Base-by-base conservation (phyloP, 2,888 invertebrate species). In the Parnassius smintheus region DNA sequence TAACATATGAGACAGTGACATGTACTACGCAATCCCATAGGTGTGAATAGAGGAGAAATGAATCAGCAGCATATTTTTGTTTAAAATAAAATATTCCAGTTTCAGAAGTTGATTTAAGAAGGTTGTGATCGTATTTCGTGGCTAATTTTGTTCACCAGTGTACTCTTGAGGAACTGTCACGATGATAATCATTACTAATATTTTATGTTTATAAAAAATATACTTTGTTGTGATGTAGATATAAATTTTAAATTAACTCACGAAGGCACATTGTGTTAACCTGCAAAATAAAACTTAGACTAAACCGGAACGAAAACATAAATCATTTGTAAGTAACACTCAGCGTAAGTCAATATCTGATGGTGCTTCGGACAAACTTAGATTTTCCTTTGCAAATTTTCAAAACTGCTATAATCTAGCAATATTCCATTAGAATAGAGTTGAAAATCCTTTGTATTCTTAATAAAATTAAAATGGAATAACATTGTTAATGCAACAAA, bases 281-380 rank as follows among this genome's bases (percentile, higher is more conserved):
- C 65, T 60, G 66, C 59, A 67, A 66, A 75, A 75, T 71, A 78
- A 75, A 76, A 73, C 71, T 70, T 72, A 72, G 73, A 75, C 62
- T 66, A 68, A 66, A 80, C 79, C 78, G 77, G 77, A 84, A 82
- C 76, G 72, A 78, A 80, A 69, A 64, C 80, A 83, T 85, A 81
- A 86, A 86, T 86, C 83, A 85, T 83, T 78, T 76, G 78, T 76
- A 74, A 81, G 78, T 76, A 78, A 78, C 80, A 77, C 76, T 75
- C 74, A 77, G 76, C 76, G 66, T 65, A 75, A 82, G 77, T 72
- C 82, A 72, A 82, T 84, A 75, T 85, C 83, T 80, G 83, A 85
- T 69, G 68, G 65, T 65, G 62, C 62, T 66, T 65, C 66, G 59
- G 57, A 65, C 68, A 66, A 77, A 70, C 62, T 73, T 68, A 67